Evolutionary conservation across 2,113 vertebrate genomes (phyloP).

Genomic region (Solea solea): DNA sequence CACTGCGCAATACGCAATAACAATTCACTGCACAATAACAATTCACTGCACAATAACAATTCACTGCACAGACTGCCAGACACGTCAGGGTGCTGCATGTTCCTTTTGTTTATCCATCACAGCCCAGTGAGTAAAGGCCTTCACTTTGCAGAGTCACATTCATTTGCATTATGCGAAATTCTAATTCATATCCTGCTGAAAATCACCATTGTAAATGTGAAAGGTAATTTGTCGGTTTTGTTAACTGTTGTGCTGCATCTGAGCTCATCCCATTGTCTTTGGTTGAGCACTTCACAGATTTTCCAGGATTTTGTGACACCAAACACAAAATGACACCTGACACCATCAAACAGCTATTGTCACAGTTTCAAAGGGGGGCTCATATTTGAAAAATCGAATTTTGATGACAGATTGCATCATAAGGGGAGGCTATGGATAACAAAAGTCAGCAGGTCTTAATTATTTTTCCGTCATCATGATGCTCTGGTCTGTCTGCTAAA

Average conservation of each 20-base stretch:
- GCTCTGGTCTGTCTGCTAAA: background rate
- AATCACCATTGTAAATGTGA: no score
- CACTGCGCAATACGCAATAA: no score
- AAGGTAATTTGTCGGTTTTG: no score
- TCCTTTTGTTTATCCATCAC: no score
- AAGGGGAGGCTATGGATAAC: background rate
- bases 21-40: no score
- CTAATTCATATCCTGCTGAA: no score
- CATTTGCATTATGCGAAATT: no score
- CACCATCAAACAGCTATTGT: background rate
- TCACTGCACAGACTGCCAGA: background rate
- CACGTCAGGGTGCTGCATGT: background rate
- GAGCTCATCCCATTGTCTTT: no score
- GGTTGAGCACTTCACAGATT: background rate
- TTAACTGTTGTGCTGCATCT: no score
- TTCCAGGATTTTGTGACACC: background rate
- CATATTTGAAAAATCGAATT: slow-evolving; percentile 16
- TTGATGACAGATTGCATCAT: slow-evolving; percentile 46
- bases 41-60: no score
- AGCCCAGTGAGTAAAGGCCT: no score
- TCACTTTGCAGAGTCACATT: no score
- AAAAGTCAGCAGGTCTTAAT: slow-evolving; percentile 34
- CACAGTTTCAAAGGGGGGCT: slow-evolving; percentile 15
- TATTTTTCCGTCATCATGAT: slow-evolving; percentile 30
- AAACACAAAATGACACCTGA: background rate